Evolutionary conservation across 2,888 invertebrate species (phyloP), one percentile per base, ranked within the genome.

Genomic region (Drosophila gaucha): DNA sequence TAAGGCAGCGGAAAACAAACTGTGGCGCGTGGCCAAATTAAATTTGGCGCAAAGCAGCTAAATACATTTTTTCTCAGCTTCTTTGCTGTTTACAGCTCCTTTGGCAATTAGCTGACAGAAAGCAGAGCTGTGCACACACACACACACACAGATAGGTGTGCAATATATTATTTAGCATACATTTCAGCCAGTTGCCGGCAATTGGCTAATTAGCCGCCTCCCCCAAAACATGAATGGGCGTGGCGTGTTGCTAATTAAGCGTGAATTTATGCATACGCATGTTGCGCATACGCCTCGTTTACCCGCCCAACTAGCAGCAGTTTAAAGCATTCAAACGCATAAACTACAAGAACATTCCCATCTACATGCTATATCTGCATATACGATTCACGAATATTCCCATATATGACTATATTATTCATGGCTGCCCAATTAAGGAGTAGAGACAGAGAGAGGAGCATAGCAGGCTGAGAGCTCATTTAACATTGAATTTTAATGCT

Each of bases 201-300:
- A 75, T 56, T 43, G 66, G 71, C 72, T 86, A 86, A 82, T 86
- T 86, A 75, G 67, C 43, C 54, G 52, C 63, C 33, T 1, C 24
- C 33, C 1, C 24, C 18, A 38, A 22, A 22, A 49, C 38, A 54
- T 20, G 49, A 44, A 35, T 18, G 36, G 18, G 64, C 46, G 51
- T 47, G 24, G 35, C 41, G 22, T 31, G 47, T 24, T 69, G 76
- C 76, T 82, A 83, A 83, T 83, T 83, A 85, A 82, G 82, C 77
- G 76, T 79, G 60, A 87, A 85, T 87, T 85, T 83, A 87, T 87
- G 87, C 86, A 78, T 74, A 76, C 76, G 85, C 88, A 85, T 82
- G 87, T 85, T 87, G 74, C 82, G 68, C 67, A 83, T 70, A 82
- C 85, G 87, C 86, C 85, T 65, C 78, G 74, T 68, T 80, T 51